phyloP scores from a whole-genome alignment of 2,888 invertebrate genomes.

The Calameuta idolon region DNA sequence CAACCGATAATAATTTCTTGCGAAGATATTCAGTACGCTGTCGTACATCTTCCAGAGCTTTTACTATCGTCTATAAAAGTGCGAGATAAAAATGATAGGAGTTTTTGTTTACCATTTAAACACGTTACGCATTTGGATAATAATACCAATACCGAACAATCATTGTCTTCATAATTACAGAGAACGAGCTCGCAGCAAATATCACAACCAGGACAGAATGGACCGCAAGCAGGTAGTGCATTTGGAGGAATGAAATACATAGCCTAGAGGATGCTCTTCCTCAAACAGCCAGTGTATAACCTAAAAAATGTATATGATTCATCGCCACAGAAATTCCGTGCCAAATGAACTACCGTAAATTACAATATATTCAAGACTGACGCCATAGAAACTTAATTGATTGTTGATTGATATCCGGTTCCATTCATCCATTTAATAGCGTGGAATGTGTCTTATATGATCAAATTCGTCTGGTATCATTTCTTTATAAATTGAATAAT shows the following conservation, averaged over 20 bases:
- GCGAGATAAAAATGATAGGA: neutral
- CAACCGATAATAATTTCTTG: neutral
- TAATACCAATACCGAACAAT: neutral
- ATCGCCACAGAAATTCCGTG: neutral
- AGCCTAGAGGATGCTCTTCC: neutral
- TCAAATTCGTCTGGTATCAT: neutral
- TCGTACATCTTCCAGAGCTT: neutral
- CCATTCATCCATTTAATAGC: neutral
- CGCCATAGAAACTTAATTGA: neutral
- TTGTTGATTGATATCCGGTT: neutral
- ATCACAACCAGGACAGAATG: neutral
- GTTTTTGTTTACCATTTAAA: neutral
- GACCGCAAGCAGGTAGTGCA: neutral
- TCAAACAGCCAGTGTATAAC: neutral
- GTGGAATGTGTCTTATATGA: neutral
- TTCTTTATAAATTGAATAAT: neutral
- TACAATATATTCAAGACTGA: neutral
- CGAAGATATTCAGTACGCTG: neutral
- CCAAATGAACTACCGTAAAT: neutral
- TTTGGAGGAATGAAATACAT: neutral
- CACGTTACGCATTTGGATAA: neutral
- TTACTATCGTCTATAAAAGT: neutral
- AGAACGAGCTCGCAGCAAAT: neutral
- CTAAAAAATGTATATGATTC: neutral
- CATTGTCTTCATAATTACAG: neutral